Base-by-base conservation (phyloP, 1,140 invertebrate genomes). In the Proctacanthus coquilletti region DNA sequence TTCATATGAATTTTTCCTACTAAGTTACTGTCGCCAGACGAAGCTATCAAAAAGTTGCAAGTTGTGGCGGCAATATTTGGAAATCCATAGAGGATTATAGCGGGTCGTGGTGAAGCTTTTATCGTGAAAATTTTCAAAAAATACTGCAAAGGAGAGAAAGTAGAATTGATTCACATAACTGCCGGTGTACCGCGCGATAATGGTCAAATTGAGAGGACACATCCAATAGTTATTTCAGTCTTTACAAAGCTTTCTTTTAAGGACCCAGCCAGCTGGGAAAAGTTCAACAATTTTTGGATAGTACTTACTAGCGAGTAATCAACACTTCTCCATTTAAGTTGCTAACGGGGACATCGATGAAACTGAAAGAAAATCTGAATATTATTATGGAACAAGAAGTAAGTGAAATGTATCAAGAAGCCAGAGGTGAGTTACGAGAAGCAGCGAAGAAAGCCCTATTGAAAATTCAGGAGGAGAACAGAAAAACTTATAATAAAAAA, bases 401-500 rank as follows among this genome's bases (percentile, higher is more conserved):
- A 25, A 6, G 23, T 5, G 13, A 34, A 15, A 21, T 34, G 2
- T 53, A 43, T 34, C 42, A 51, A 18, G 21, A 39, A 33, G 36
- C 40, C 6, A 36, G 47, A 21, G 39, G 40, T 2, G 15, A 21
- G 13, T 11, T 32, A 17, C 14, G 34, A 25, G 9, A 35, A 32
- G 36, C 27, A 14, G 47, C 49, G 3, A 54, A 49, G 34, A 21
- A 49, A 34, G 37, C 51, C 6, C 51, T 60, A 23, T 18, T 41
- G 6, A 56, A 58, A 36, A 36, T 51, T 10, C 53, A 61, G 42
- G 44, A 56, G 32, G 53, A 62, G 49, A 60, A 60, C 42, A 31
- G 32, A 19, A 42, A 39, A 13, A 44, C 33, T 9, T 61, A 42
- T 34, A 53, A 59, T 39, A 43, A 41, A 33, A 45, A 44, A 35